A percentile compares a stretch with the other conserved stretches of the same genome.
Conservation (phyloP, 2,113 vertebrate genomes). For the Corythornis cristatus region DNA sequence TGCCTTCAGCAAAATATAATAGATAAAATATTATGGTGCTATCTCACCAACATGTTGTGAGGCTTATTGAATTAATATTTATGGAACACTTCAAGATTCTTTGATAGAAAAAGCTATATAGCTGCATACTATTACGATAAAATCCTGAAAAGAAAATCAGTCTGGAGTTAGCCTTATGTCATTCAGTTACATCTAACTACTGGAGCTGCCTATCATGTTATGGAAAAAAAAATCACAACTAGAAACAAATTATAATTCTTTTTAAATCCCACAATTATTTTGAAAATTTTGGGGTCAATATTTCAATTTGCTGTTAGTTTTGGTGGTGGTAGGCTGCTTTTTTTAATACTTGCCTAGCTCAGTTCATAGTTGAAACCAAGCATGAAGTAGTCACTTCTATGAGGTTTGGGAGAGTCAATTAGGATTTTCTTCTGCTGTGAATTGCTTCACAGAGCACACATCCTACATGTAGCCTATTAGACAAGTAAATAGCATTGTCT, state of each 20-base stretch:
- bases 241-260: background rate
- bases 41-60: background rate
- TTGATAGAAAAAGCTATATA: conserved; percentile 23
- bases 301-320: background rate
- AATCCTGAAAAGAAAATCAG: conserved; percentile 5
- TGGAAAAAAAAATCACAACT: background rate
- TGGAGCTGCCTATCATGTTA: background rate
- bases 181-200: background rate
- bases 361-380: background rate
- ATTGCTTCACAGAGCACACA: background rate
- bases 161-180: conserved; percentile 8
- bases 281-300: background rate
- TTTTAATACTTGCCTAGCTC: background rate
- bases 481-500: background rate
- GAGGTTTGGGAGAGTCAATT: conserved; percentile 1
- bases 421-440: background rate
- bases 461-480: background rate
- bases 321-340: background rate
- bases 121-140: background rate
- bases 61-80: conserved; percentile 55
- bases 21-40: background rate
- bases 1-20: conserved; percentile 39
- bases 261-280: background rate
- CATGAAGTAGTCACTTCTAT: background rate
- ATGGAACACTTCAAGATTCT: conserved; percentile 24